Base-by-base conservation (phyloP, 2,888 invertebrate species). In the Ypsolopha sequella region DNA sequence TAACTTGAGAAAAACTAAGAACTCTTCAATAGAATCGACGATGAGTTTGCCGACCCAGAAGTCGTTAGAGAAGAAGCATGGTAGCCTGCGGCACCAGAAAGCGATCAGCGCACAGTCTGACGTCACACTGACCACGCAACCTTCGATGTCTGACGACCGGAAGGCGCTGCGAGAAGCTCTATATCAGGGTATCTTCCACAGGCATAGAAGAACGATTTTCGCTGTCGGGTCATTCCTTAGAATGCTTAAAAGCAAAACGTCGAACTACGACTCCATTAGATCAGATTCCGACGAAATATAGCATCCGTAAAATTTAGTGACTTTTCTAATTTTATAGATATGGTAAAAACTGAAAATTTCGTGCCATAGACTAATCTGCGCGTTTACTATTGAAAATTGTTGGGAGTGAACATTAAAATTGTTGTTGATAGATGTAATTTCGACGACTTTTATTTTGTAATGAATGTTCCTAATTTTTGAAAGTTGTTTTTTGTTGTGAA, bases 141-240 rank as follows among this genome's bases (percentile, higher is more conserved):
- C 80, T 48, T 77, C 84, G 33, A 85, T 82, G 55, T 70, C 79
- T 6, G 90, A 90, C 63, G 90, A 91, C 70, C 78, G 93, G 60
- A 93, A 93, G 74, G 91, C 92, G 48, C 70, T 91, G 56, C 84
- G 93, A 57, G 92, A 92, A 70, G 92, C 92, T 55, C 80, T 93
- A 61, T 93, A 93, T 73, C 91, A 92, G 78, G 92, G 92, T 75
- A 93, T 93, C 69, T 92, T 93, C 73, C 92, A 92, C 82, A 89
- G 92, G 60, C 92, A 93, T 77, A 85, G 93, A 58, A 87, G 92
- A 68, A 92, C 92, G 55, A 93, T 93, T 61, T 92, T 93, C 69
- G 93, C 92, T 7, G 88, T 93, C 52, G 92, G 92, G 50, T 92
- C 92, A 48, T 93, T 93, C 70, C 80, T 93, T 54, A 88, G 92